Conservation (phyloP, 2,797 vertebrate species). For the Poecilia picta region DNA sequence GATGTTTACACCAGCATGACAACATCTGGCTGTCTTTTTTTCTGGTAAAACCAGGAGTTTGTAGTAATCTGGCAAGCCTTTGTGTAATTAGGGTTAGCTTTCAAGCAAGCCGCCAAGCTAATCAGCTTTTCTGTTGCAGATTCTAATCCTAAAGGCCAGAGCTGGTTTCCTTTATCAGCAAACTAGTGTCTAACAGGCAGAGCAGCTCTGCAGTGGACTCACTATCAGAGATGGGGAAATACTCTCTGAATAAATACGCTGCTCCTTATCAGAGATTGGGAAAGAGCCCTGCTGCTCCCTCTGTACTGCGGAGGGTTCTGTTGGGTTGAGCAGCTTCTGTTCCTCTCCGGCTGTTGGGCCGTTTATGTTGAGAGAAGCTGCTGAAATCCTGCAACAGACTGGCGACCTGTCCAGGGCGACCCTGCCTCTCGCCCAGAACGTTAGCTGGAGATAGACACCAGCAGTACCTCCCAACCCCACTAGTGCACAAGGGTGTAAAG, state of each 20-base stretch:
- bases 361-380: not conserved
- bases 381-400: not conserved
- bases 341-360: not conserved
- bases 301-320: not conserved
- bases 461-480: too few species aligned
- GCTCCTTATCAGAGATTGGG: slow-evolving; percentile 43
- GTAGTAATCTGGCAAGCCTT: slow-evolving; percentile 49
- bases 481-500: too few species aligned
- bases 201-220: slow-evolving; percentile 55
- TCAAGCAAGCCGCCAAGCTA: slow-evolving; percentile 60
- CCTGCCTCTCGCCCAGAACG: too few species aligned
- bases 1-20: slow-evolving; percentile 3
- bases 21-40: slow-evolving; percentile 31
- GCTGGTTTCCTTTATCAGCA: slow-evolving; percentile 73
- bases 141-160: slow-evolving; percentile 76
- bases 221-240: slow-evolving; percentile 40
- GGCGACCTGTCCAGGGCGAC: too few species aligned
- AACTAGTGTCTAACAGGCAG: slow-evolving; percentile 54
- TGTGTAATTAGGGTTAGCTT: slow-evolving; percentile 74
- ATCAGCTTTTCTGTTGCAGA: slow-evolving; percentile 77
- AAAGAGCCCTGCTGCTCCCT: slow-evolving; percentile 12
- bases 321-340: not conserved
- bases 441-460: too few species aligned
- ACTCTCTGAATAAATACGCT: slow-evolving; percentile 48
- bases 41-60: slow-evolving; percentile 29